Evolutionary conservation across 2,888 invertebrate species (phyloP).

Genomic region (Homarus gammarus): DNA sequence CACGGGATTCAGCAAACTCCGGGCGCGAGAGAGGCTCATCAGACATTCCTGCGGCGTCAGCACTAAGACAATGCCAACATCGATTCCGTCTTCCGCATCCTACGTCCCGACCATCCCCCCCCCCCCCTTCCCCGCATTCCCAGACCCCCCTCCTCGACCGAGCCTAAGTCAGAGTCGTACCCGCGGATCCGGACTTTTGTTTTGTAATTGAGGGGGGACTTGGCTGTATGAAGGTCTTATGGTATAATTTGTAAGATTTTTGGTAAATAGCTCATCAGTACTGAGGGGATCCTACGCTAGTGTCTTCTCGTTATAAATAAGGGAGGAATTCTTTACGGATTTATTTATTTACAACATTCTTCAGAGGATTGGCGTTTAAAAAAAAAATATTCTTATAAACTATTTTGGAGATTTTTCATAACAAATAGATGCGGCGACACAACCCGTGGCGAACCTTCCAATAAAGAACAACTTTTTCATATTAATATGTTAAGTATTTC

Average conservation of each 20-base stretch:
- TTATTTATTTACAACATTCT: too few species aligned
- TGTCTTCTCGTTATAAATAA: too few species aligned
- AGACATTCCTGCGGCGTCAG: constrained; percentile 57
- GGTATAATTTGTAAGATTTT: neutral
- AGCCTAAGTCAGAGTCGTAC: neutral
- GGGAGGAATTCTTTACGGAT: too few species aligned
- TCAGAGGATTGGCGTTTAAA: too few species aligned
- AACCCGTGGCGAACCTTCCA: too few species aligned
- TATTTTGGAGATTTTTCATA: too few species aligned
- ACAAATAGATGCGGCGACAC: too few species aligned
- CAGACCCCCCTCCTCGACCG: neutral
- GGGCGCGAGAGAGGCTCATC: constrained; percentile 48
- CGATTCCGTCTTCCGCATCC: constrained; percentile 43
- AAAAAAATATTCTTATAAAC: too few species aligned
- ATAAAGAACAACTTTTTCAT: too few species aligned
- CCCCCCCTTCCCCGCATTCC: constrained; percentile 1
- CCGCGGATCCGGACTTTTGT: constrained; percentile 21
- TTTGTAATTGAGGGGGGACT: constrained; percentile 1
- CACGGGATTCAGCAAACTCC: constrained; percentile 21
- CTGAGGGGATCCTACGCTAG: too few species aligned
- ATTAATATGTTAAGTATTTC: too few species aligned
- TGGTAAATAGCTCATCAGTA: too few species aligned
- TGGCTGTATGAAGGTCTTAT: neutral
- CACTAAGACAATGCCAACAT: constrained; percentile 56
- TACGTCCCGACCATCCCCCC: neutral